Conservation (phyloP, 2,113 vertebrate genomes). For the Tylochromis polylepis region DNA sequence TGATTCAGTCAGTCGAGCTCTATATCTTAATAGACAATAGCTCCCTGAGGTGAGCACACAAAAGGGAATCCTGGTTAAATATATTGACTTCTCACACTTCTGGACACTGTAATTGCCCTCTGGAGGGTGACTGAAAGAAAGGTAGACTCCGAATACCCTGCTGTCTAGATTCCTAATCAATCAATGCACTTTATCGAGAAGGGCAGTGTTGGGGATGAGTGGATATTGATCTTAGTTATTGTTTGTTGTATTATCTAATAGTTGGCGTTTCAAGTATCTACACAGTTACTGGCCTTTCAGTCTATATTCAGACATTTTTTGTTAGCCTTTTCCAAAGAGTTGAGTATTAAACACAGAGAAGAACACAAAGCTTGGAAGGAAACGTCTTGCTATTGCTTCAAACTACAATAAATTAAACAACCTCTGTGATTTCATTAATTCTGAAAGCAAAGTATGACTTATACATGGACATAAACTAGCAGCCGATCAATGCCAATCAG, state of each 20-base stretch:
- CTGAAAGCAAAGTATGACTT: not conserved
- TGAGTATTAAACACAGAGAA: not conserved
- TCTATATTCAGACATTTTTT: not conserved
- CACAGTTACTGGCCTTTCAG: not conserved
- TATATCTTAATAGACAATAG: slow-evolving; percentile 41
- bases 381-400: not conserved
- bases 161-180: slow-evolving; percentile 12
- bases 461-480: not conserved
- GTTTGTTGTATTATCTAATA: slow-evolving; percentile 11
- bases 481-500: not conserved
- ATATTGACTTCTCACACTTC: slow-evolving; percentile 29
- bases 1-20: slow-evolving; percentile 28
- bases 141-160: not conserved
- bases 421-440: not conserved
- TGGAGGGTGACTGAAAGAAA: slow-evolving; percentile 1
- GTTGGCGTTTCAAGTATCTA: not conserved
- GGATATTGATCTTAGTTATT: slow-evolving; percentile 27
- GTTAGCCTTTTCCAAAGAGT: not conserved
- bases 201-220: not conserved
- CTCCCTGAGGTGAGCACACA: slow-evolving; percentile 35
- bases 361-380: not conserved
- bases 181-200: not conserved
- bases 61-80: slow-evolving; percentile 38
- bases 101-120: slow-evolving; percentile 33
- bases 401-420: not conserved